Base-by-base conservation (phyloP, 37 sponge, comb jelly and placozoan genomes). In the Eunapius fragilis region DNA sequence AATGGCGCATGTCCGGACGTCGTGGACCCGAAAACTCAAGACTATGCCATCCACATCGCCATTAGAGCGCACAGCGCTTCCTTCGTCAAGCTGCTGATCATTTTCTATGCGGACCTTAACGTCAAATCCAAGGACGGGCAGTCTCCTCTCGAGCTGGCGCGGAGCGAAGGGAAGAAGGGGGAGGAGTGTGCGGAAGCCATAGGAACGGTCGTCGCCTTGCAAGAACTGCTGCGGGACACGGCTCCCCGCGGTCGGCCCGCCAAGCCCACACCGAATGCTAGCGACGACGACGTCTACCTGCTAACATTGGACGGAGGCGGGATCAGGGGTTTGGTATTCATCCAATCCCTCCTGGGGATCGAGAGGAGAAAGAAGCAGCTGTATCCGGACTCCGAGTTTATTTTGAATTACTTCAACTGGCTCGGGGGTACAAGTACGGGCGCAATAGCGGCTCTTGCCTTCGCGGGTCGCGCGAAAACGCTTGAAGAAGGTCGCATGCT, bases 271-370 rank as follows among this genome's bases (percentile, higher is more conserved):
- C 14, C 26, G 17, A 35, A 11, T 7, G 80, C 80, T 6, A 77
- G 17, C 10, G 78, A 77, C 22, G 36, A 78, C 10, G 78, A 77
- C 31, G 36, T 71, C 10, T 48, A 81, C 37, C 67, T 90, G 69
- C 84, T 90, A 19, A 85, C 82, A 17, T 31, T 90, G 23, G 90
- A 90, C 45, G 90, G 90, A 9, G 90, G 90, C 31, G 90, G 90
- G 10, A 90, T 90, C 72, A 37, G 90, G 6, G 90, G 90, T 2
- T 73, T 90, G 37, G 80, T 90, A 22, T 80, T 74, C 11, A 78
- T 85, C n/a, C 26, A 25, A 7, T 71, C 80, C 76, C 85, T 85
- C 31, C 25, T 30, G 27, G 85, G 77, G 58, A 76, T 85, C 0
- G 85, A 85, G 31, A 41, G 25, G 30, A 37, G 79, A 12, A 22